Evolutionary conservation across 2,113 vertebrate species (phyloP).

Genomic region (Catharus bicknelli): DNA sequence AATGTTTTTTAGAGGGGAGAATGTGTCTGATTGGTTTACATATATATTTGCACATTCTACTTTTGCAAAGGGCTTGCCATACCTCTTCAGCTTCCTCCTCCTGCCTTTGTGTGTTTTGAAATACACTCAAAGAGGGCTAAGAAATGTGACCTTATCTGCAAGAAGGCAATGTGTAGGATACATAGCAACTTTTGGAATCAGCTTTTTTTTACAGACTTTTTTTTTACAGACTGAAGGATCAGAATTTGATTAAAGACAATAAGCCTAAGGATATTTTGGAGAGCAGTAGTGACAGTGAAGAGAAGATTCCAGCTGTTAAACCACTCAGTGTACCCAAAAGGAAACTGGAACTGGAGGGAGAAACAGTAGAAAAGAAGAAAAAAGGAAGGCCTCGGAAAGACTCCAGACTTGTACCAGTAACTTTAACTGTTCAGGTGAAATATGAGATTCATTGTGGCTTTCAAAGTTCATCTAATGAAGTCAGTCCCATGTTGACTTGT

Average conservation of each 20-base stretch:
- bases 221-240: conserved; percentile 82
- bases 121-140: not conserved
- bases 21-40: not conserved
- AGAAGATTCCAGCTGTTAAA: conserved; percentile 85
- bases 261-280: conserved; percentile 85
- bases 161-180: not conserved
- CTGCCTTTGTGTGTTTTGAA: not conserved
- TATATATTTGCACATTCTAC: not conserved
- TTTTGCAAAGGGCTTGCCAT: not conserved
- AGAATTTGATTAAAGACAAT: conserved; percentile 79
- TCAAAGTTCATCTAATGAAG: not conserved
- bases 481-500: not conserved
- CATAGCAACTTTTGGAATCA: not conserved
- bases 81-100: not conserved
- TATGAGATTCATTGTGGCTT: not conserved
- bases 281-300: conserved; percentile 95
- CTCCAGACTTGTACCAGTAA: conserved; percentile 80
- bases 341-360: conserved; percentile 88
- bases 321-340: conserved; percentile 83
- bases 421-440: conserved; percentile 85
- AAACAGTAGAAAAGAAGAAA: conserved; percentile 92
- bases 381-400: conserved; percentile 96
- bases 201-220: conserved; percentile 62
- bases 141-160: not conserved
- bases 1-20: not conserved